Conservation (phyloP, 2,888 invertebrate genomes). For the Eristalis tenax region DNA sequence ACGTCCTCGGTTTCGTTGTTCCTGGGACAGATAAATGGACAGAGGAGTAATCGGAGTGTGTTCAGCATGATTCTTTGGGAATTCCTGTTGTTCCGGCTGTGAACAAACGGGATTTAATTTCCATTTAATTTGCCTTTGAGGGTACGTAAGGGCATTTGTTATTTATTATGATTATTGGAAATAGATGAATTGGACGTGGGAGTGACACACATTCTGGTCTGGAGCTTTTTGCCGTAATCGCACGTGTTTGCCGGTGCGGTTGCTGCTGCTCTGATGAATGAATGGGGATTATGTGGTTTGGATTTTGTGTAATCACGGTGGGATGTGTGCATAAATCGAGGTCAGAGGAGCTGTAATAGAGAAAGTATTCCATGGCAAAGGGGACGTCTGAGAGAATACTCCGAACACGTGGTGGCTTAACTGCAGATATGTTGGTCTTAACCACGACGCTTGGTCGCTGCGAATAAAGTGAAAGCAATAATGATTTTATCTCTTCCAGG, state of each 20-base stretch:
- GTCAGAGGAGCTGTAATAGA: background rate
- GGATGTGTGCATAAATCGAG: background rate
- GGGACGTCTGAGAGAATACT: background rate
- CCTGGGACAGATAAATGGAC: background rate
- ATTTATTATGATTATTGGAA: constrained; percentile 27
- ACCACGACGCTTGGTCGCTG: background rate
- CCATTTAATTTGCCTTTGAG: constrained; percentile 57
- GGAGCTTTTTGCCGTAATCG: background rate
- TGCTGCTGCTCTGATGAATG: background rate
- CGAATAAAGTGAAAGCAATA: background rate
- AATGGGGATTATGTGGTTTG: background rate
- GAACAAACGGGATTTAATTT: constrained; percentile 61
- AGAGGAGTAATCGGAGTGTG: constrained; percentile 21
- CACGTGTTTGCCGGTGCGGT: background rate
- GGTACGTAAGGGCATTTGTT: constrained; percentile 30
- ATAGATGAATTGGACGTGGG: constrained; percentile 25
- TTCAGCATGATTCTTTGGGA: constrained; percentile 38
- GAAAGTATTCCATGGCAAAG: background rate
- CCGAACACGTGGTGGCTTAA: background rate
- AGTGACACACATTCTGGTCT: constrained; percentile 18
- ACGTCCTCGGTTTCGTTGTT: constrained; percentile 7
- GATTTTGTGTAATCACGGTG: background rate
- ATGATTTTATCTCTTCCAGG: background rate
- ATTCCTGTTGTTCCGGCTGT: constrained; percentile 55
- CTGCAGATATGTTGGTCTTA: background rate